A percentile compares a stretch with the other conserved stretches of the same genome.
Evolutionary conservation across 2,888 invertebrate species (phyloP).

Genomic region (Protodeltote pygarga): DNA sequence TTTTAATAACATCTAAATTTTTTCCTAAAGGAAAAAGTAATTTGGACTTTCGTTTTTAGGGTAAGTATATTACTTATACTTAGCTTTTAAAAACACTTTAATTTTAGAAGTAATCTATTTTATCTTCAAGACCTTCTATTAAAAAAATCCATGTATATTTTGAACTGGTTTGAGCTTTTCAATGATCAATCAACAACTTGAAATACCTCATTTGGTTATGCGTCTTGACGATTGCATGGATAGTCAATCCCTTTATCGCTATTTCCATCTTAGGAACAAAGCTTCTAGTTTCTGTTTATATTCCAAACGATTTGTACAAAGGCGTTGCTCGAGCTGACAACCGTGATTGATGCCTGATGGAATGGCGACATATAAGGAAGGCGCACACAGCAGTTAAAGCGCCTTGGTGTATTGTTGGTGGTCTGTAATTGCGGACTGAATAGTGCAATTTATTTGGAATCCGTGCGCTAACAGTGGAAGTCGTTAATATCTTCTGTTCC

Average conservation of each 20-base stretch:
- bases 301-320: slow-evolving; percentile 28
- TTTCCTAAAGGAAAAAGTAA: too few species aligned
- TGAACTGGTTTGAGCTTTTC: not conserved
- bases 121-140: slow-evolving; percentile 3
- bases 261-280: slow-evolving; percentile 25
- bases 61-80: too few species aligned
- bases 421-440: slow-evolving; percentile 3
- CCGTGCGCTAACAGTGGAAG: not conserved
- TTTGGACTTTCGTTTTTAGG: too few species aligned
- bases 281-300: slow-evolving; percentile 23
- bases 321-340: slow-evolving; percentile 23
- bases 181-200: slow-evolving; percentile 26
- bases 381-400: slow-evolving; percentile 1
- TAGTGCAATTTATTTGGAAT: slow-evolving; percentile 11
- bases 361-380: slow-evolving; percentile 42
- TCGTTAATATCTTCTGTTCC: too few species aligned
- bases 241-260: slow-evolving; percentile 29
- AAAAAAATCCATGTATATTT: too few species aligned
- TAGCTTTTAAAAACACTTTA: too few species aligned
- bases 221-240: slow-evolving; percentile 14
- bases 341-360: slow-evolving; percentile 38
- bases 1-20: too few species aligned
- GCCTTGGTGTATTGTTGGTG: slow-evolving; percentile 8
- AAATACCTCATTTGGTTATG: slow-evolving; percentile 30
- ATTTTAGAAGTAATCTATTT: too few species aligned